phyloP scores from a whole-genome alignment of 2,113 vertebrate species.

The Calypte anna region DNA sequence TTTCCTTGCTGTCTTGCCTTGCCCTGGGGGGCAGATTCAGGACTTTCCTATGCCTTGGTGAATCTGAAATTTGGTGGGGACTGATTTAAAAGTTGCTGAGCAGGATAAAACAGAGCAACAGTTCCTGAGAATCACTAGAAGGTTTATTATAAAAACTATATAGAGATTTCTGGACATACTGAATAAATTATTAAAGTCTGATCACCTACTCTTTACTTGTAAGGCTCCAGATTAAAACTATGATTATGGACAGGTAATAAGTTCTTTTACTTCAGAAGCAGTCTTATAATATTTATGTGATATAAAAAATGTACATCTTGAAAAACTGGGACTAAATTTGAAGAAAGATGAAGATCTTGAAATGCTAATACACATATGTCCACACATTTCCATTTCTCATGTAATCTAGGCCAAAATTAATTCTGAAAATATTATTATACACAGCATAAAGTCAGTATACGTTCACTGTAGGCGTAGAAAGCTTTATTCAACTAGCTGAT shows the following conservation, averaged over 20 bases:
- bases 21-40: background rate
- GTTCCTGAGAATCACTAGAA: background rate
- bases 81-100: background rate
- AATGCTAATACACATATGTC: background rate
- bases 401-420: background rate
- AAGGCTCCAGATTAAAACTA: background rate
- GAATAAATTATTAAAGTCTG: background rate
- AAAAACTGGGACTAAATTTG: background rate
- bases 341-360: background rate
- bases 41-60: background rate
- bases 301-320: background rate
- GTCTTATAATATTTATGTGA: no score
- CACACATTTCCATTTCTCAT: background rate
- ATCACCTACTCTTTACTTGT: background rate
- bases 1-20: background rate
- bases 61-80: background rate
- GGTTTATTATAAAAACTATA: background rate
- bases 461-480: background rate
- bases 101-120: background rate
- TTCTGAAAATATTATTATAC: slow-evolving; percentile 3
- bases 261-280: background rate
- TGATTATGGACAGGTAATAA: background rate
- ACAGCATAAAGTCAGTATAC: background rate
- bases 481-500: background rate
- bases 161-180: accelerated